A percentile compares a stretch with the other conserved stretches of the same genome.
Conservation (phyloP, 1,140 invertebrate species). For the Drosophila pallidifrons region DNA sequence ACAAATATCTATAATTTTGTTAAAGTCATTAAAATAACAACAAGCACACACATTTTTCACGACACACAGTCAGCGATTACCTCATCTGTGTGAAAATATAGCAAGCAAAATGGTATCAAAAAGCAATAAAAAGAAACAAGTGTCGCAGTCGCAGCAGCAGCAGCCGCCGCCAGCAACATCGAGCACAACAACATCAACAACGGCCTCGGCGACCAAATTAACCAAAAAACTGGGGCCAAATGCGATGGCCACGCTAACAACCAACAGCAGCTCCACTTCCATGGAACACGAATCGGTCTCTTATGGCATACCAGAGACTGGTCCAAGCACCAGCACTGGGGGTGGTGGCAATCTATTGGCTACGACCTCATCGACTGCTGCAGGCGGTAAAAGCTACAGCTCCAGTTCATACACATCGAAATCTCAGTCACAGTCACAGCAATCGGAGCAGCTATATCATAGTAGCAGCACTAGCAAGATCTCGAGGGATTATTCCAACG, state of each 20-base stretch:
- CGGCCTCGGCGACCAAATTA: conserved; percentile 71
- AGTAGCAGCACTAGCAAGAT: conserved; percentile 60
- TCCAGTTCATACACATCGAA: conserved; percentile 50
- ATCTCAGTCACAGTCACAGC: conserved; percentile 60
- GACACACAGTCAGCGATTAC: conserved; percentile 61
- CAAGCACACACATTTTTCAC: conserved; percentile 56
- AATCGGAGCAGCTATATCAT: conserved; percentile 65
- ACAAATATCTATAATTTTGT: conserved; percentile 12
- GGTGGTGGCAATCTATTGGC: conserved; percentile 12
- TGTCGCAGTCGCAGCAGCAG: conserved; percentile 59
- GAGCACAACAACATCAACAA: conserved; percentile 70
- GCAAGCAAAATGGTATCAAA: conserved; percentile 81
- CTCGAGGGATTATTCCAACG: conserved; percentile 66
- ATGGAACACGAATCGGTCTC: conserved; percentile 73
- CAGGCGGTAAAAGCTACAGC: conserved; percentile 62
- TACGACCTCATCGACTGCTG: background rate
- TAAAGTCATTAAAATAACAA: conserved; percentile 42
- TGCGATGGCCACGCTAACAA: conserved; percentile 67
- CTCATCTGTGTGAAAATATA: conserved; percentile 70
- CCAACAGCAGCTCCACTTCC: conserved; percentile 63
- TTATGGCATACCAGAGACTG: conserved; percentile 28
- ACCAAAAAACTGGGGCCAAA: conserved; percentile 69
- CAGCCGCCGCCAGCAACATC: conserved; percentile 61
- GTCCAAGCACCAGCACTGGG: background rate
- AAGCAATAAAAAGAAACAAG: conserved; percentile 82